Percentiles rank a stretch among this genome's conserved stretches.
Evolutionary conservation across 2,888 invertebrate species (phyloP).

Genomic region (Drosophila kuntzei): DNA sequence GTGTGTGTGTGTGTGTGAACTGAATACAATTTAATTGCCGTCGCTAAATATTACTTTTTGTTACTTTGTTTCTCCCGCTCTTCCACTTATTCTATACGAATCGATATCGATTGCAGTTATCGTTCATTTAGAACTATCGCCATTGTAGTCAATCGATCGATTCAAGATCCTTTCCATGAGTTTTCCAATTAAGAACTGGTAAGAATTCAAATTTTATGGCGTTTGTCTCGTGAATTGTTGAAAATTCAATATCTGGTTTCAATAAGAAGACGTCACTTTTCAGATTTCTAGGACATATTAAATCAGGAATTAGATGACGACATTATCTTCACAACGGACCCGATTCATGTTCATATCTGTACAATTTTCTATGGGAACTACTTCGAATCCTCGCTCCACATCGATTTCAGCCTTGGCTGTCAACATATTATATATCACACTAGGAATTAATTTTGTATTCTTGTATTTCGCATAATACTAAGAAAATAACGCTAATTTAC

Average conservation of each 20-base stretch:
- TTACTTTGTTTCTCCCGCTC: neutral
- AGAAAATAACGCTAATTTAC: too few species aligned
- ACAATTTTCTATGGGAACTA: neutral
- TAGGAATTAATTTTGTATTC: too few species aligned
- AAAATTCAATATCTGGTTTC: neutral
- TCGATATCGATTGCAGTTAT: neutral
- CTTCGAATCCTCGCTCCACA: neutral
- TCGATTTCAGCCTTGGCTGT: neutral
- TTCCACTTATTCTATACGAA: neutral
- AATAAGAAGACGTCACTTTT: neutral
- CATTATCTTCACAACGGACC: neutral
- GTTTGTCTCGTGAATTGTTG: neutral
- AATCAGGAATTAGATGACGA: neutral
- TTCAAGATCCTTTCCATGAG: neutral
- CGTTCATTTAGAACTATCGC: neutral
- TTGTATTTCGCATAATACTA: too few species aligned
- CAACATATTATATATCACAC: too few species aligned
- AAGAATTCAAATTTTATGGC: too few species aligned
- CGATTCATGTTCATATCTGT: neutral
- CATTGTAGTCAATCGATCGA: neutral
- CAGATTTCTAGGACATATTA: neutral
- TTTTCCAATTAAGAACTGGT: too few species aligned
- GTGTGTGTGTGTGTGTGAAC: constrained; percentile 13
- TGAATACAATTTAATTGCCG: too few species aligned
- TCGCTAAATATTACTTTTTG: too few species aligned